A percentile compares a stretch with the other conserved stretches of the same genome.
Evolutionary conservation across 2,113 vertebrate species (phyloP).

Genomic region (Esox niger): DNA sequence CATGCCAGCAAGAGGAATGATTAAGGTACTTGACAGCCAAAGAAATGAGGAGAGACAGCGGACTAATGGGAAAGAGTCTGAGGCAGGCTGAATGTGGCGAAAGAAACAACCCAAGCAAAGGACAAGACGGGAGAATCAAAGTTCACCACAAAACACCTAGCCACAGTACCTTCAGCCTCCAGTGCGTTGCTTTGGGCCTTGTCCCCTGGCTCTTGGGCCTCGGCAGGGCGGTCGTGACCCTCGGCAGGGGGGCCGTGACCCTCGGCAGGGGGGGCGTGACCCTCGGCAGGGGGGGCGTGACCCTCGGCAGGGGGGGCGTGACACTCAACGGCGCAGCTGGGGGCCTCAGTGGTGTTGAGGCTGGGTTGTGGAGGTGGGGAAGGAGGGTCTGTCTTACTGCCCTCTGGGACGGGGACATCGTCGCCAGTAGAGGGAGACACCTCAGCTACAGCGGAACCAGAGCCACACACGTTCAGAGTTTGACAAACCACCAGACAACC

Average conservation of each 20-base stretch:
- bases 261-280: conserved; percentile 19
- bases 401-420: conserved; percentile 76
- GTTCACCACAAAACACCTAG: background rate
- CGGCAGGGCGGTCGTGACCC: background rate
- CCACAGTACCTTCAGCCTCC: conserved; percentile 51
- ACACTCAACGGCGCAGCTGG: conserved; percentile 15
- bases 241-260: too few relatives aligned
- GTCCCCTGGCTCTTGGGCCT: conserved; percentile 19
- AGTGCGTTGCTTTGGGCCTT: conserved; percentile 36
- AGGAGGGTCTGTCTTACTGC: conserved; percentile 62
- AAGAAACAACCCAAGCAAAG: background rate
- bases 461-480: background rate
- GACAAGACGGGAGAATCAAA: background rate
- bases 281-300: too few relatives aligned
- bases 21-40: conserved; percentile 6
- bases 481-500: too few relatives aligned
- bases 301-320: conserved; percentile 16
- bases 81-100: conserved; percentile 2
- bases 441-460: conserved; percentile 62
- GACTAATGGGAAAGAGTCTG: background rate
- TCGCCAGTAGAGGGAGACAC: conserved; percentile 76
- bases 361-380: conserved; percentile 37
- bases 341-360: conserved; percentile 14
- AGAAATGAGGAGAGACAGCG: conserved; percentile 27
- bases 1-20: conserved; percentile 11